Evolutionary conservation across 2,797 vertebrate species (phyloP).

Genomic region (Decapterus maruadsi): DNA sequence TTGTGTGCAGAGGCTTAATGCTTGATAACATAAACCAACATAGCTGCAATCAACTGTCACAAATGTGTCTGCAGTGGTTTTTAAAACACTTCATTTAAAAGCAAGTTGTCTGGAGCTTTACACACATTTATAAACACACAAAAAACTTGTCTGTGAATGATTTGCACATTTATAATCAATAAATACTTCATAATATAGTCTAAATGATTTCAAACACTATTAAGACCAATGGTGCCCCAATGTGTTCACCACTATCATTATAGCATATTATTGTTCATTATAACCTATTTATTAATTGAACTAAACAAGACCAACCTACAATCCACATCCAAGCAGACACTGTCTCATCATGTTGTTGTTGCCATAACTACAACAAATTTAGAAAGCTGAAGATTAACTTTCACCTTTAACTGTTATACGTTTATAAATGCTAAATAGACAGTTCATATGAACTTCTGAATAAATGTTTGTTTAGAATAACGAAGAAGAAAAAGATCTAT

Average conservation of each 20-base stretch:
- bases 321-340: neutral
- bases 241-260: neutral
- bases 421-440: neutral
- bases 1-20: neutral
- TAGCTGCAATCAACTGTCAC: neutral
- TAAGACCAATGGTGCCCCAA: neutral
- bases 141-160: neutral
- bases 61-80: neutral
- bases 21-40: neutral
- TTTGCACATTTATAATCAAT: neutral
- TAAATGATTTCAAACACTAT: neutral
- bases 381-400: neutral
- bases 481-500: constrained; percentile 30
- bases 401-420: neutral
- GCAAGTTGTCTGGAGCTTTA: neutral
- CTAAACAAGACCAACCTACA: neutral
- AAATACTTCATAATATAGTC: too few species aligned
- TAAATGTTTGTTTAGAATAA: constrained; percentile 41
- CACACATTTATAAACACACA: neutral
- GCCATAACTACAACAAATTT: neutral
- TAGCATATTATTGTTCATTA: neutral
- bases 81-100: neutral
- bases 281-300: neutral
- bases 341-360: neutral
- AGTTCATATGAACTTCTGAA: constrained; percentile 17